These are phyloP conservation scores for Onychomys leucogaster DNA, from an alignment of 2,797 vertebrate genomes.

Conservation along the genomic window DNA sequence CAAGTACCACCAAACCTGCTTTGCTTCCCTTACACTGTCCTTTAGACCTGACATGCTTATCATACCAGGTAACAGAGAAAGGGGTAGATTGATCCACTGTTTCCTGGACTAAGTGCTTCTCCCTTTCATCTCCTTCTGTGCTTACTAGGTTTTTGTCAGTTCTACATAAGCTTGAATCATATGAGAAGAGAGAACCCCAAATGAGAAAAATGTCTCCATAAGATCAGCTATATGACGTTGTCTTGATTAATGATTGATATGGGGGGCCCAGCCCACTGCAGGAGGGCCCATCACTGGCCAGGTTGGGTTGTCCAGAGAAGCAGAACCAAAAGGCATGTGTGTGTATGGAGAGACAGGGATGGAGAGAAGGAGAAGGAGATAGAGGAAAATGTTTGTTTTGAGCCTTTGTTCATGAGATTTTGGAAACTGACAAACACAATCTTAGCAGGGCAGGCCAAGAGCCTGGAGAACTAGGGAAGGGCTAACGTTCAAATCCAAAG, in stretches of 20 bases:
- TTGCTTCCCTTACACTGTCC: neutral
- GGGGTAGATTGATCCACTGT: neutral
- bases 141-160: neutral
- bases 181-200: neutral
- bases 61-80: neutral
- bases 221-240: neutral
- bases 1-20: neutral
- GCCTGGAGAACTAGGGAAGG: neutral
- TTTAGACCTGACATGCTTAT: neutral
- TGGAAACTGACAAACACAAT: neutral
- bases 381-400: neutral
- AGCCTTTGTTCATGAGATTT: neutral
- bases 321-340: neutral
- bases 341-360: neutral
- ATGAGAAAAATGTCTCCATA: neutral
- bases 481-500: neutral
- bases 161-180: neutral
- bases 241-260: neutral
- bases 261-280: neutral
- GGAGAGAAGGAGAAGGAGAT: neutral
- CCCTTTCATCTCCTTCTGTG: neutral
- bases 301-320: neutral
- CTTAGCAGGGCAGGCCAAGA: neutral
- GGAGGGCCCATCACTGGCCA: neutral
- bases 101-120: neutral